A percentile compares a stretch with the other conserved stretches of the same genome.
These are phyloP conservation scores for Diglossa cyanea DNA, from an alignment of 2,797 vertebrate species.

Conservation along the genomic window DNA sequence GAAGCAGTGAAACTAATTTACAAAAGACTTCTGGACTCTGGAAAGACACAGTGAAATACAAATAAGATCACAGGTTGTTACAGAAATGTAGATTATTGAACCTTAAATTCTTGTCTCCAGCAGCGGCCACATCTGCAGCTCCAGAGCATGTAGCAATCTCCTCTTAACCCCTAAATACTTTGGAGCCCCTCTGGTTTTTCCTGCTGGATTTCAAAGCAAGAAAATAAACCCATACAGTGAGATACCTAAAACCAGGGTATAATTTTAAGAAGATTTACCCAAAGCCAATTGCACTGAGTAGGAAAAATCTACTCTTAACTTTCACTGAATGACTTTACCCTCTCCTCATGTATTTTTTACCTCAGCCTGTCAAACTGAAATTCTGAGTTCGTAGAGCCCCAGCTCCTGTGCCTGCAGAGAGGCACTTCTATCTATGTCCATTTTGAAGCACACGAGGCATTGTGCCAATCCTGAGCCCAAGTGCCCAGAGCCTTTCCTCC, in stretches of 20 bases:
- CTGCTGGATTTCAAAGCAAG: background rate
- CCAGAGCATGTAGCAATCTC: background rate
- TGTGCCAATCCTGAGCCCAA: background rate
- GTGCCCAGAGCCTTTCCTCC: background rate
- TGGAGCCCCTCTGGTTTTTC: background rate
- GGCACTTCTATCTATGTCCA: background rate
- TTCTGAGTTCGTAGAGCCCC: background rate
- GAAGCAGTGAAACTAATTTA: background rate
- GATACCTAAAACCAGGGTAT: background rate
- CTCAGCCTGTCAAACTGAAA: background rate
- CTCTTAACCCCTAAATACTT: background rate
- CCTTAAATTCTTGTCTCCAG: background rate
- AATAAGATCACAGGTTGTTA: background rate
- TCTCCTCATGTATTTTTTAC: background rate
- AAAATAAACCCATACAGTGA: background rate
- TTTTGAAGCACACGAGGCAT: accelerated
- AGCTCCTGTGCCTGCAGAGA: background rate
- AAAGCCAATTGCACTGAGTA: background rate
- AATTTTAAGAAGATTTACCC: constrained; percentile 15
- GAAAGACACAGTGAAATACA: background rate
- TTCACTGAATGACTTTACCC: background rate
- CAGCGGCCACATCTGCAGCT: background rate
- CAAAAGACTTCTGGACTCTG: background rate
- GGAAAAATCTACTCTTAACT: background rate
- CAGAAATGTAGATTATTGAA: background rate